Percentiles rank a stretch among this genome's conserved stretches.
Conservation (phyloP, 1,140 invertebrate species). For the Brachionus plicatilis region DNA sequence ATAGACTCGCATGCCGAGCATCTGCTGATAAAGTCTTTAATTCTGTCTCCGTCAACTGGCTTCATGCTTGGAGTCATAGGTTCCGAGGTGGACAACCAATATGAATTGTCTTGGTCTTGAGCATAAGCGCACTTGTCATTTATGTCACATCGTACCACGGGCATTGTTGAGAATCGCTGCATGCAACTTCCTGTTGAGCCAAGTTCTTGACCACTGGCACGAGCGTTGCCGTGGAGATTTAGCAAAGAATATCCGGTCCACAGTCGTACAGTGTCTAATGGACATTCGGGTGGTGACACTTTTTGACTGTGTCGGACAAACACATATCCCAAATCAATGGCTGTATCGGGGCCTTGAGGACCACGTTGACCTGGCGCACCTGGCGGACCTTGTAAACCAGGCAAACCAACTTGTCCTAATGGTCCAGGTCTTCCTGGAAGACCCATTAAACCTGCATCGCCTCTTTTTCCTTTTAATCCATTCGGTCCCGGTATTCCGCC, state of each 20-base stretch:
- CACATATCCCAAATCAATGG: constrained; percentile 25
- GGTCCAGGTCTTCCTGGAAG: constrained; percentile 55
- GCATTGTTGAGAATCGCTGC: constrained; percentile 53
- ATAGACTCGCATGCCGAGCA: constrained; percentile 90
- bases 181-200: constrained; percentile 51
- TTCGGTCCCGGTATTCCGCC: not conserved
- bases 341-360: constrained; percentile 28
- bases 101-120: constrained; percentile 53
- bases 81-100: constrained; percentile 54
- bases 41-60: constrained; percentile 43
- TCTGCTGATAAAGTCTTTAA: constrained; percentile 57
- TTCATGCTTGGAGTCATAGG: constrained; percentile 48
- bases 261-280: constrained; percentile 70
- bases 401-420: not conserved
- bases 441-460: constrained; percentile 27
- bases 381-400: not conserved
- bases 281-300: constrained; percentile 75
- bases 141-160: constrained; percentile 56
- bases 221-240: constrained; percentile 36
- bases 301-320: constrained; percentile 74
- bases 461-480: not conserved
- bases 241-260: constrained; percentile 94
- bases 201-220: constrained; percentile 39
- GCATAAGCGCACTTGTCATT: constrained; percentile 54
- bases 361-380: not conserved